Percentiles rank a stretch among this genome's conserved stretches.
These are phyloP conservation scores for Dolichoris vasculosae DNA, from an alignment of 1,140 invertebrate species.

Conservation along the genomic window DNA sequence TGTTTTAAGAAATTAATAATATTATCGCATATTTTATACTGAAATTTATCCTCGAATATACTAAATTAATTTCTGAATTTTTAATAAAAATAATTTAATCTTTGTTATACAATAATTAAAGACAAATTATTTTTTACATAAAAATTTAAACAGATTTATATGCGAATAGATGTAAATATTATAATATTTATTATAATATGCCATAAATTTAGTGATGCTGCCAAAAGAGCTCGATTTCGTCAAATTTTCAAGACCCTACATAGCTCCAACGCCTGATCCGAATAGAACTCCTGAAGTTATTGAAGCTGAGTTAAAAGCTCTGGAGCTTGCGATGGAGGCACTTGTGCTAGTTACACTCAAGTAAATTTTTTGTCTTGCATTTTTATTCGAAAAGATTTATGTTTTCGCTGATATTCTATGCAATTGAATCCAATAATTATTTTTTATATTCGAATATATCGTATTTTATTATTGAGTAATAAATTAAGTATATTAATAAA, in stretches of 20 bases:
- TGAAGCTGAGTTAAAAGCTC: slow-evolving; percentile 84
- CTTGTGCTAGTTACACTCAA: slow-evolving; percentile 82
- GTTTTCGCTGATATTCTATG: not conserved
- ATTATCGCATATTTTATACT: too few species aligned
- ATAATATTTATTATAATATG: not conserved
- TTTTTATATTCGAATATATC: too few species aligned
- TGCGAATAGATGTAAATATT: too few species aligned
- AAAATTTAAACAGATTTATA: too few species aligned
- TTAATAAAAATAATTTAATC: too few species aligned
- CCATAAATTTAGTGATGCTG: slow-evolving; percentile 76
- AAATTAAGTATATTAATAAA: too few species aligned
- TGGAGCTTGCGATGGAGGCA: slow-evolving; percentile 84
- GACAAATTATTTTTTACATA: too few species aligned
- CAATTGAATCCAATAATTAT: not conserved
- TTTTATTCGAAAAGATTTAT: not conserved
- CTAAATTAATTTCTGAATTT: too few species aligned
- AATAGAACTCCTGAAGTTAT: slow-evolving; percentile 86
- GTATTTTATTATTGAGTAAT: too few species aligned
- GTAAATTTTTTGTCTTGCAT: slow-evolving; percentile 66
- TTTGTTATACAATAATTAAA: too few species aligned
- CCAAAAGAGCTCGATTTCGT: slow-evolving; percentile 80
- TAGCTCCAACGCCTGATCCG: slow-evolving; percentile 80
- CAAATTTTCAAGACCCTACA: slow-evolving; percentile 81
- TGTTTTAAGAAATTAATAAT: too few species aligned
- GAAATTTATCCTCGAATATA: too few species aligned